Percentiles rank a stretch among this genome's conserved stretches.
Evolutionary conservation across 2,113 vertebrate species (phyloP).

Genomic region (Psilopogon haemacephalus): DNA sequence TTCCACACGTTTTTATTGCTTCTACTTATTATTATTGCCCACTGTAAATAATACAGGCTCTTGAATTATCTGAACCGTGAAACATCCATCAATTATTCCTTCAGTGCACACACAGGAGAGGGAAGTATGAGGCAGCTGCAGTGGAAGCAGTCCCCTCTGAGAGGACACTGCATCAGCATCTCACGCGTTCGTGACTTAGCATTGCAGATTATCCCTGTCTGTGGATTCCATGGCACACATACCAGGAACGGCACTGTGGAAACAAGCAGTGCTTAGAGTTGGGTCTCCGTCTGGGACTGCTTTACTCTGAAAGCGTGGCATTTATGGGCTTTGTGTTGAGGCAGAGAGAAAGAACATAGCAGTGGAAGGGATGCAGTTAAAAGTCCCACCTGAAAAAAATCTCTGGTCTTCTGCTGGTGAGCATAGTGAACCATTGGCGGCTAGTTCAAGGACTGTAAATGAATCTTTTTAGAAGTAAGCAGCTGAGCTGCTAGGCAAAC

Average conservation of each 20-base stretch:
- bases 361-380: neutral
- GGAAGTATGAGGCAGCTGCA: neutral
- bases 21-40: neutral
- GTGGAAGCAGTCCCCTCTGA: neutral
- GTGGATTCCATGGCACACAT: too few relatives aligned
- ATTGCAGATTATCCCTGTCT: too few relatives aligned
- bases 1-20: neutral
- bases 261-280: too few relatives aligned
- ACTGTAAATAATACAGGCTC: neutral
- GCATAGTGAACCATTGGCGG: neutral
- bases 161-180: neutral
- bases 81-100: neutral
- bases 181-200: too few relatives aligned
- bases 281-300: too few relatives aligned
- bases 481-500: neutral
- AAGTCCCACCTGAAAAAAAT: neutral
- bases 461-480: neutral
- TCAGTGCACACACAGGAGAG: neutral
- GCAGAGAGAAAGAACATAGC: neutral
- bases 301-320: neutral
- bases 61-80: neutral
- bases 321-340: neutral
- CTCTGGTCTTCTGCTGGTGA: fast-evolving
- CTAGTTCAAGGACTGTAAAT: neutral
- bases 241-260: too few relatives aligned